A percentile compares a stretch with the other conserved stretches of the same genome.
phyloP scores from a whole-genome alignment of 2,888 invertebrate species.

The Hybos culiciformis region DNA sequence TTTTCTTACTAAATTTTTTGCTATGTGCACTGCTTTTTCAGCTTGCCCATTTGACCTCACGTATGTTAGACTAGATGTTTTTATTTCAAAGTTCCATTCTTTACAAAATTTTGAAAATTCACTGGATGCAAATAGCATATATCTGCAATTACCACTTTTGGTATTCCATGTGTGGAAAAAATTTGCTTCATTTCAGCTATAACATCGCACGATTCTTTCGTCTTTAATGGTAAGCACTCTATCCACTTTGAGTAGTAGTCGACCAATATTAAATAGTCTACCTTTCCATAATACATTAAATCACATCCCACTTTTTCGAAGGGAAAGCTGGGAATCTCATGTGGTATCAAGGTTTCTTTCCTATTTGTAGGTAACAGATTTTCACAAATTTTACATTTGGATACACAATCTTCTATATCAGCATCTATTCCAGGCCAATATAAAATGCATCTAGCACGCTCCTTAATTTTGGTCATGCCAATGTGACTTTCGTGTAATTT shows the following conservation, averaged over 20 bases:
- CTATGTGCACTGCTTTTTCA: background rate
- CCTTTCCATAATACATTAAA: constrained; percentile 11
- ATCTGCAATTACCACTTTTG: constrained; percentile 5
- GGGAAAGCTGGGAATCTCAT: constrained; percentile 12
- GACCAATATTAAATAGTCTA: constrained; percentile 12
- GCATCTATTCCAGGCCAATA: background rate
- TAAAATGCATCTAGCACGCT: background rate
- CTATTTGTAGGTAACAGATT: background rate
- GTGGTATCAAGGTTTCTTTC: constrained; percentile 14
- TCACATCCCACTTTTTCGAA: constrained; percentile 14
- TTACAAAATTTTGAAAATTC: constrained; percentile 11
- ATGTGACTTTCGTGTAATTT: background rate
- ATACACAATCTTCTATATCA: background rate
- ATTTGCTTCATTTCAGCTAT: background rate
- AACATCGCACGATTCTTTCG: constrained; percentile 8
- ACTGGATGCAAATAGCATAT: constrained; percentile 10
- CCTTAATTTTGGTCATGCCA: background rate
- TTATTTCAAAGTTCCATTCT: constrained; percentile 8
- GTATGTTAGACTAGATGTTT: constrained; percentile 11
- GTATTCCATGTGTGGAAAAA: constrained; percentile 11
- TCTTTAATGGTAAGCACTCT: constrained; percentile 15
- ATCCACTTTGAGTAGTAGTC: constrained; percentile 13
- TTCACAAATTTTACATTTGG: background rate
- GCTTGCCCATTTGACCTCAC: background rate
- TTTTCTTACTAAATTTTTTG: no score